Evolutionary conservation across 1,140 invertebrate species (phyloP), one percentile per base, ranked within the genome.

Genomic region (Heliconius melpomene): DNA sequence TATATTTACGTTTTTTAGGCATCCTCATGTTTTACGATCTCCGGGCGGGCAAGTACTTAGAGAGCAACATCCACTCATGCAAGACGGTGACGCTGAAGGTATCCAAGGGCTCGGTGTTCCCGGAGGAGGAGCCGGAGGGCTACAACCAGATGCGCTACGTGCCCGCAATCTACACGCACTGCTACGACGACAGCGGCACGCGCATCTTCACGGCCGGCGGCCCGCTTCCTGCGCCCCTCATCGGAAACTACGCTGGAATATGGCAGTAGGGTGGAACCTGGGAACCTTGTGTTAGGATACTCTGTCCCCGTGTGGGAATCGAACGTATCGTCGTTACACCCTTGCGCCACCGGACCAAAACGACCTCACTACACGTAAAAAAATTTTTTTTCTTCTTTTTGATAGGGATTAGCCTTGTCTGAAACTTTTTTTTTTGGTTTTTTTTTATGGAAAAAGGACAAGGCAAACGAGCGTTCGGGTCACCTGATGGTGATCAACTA

Each of bases 81-180:
- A 96, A 97, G 86, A 98, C 98, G 1, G 98, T 98, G 50, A 97
- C 97, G n/a, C 94, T 99, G 16, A 98, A 97, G 93, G 97, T 98
- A 80, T 98, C 97, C 26, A 97, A 97, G 93, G 98, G 98, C 82
- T 98, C 98, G 95, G 97, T 99, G 95, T 98, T 97, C 93, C 97
- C 97, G 1, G 97, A 98, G 87, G 97, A 98, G 89, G 97, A 98
- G 85, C 96, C 97, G 82, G 97, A 98, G 82, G 97, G 97, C 57
- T 96, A 97, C 85, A 97, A 97, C 94, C 97, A 98, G 85, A 96
- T 97, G 1, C 98, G 98, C 91, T 98, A 98, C 90, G 97, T 97
- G 26, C 98, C 98, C 71, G 98, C 98, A 20, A 98, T 99, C 87
- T 99, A 99, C 91, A 99, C 98, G 2, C 98, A 99, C 90, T 98